Percentiles rank a stretch among this genome's conserved stretches.
These are phyloP conservation scores for Pseudorectes ferrugineus DNA, from an alignment of 2,113 vertebrate species.

Conservation along the genomic window DNA sequence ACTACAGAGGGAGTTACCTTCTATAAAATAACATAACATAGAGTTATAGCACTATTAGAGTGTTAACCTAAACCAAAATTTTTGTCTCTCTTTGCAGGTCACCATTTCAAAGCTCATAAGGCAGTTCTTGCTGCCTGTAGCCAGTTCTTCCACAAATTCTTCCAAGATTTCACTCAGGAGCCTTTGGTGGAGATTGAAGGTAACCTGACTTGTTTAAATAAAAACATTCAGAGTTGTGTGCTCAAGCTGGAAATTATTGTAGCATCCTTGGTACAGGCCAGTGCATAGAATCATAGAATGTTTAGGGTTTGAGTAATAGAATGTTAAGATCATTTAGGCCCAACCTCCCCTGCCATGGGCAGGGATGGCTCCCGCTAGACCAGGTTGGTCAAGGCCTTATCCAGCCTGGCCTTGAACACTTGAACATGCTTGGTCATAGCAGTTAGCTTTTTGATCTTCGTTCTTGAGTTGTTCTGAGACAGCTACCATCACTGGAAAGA, in stretches of 20 bases:
- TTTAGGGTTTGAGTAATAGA: background rate
- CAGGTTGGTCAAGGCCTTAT: background rate
- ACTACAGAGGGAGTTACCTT: background rate
- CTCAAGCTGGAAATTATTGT: background rate
- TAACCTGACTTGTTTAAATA: conserved; percentile 33
- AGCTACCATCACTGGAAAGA: background rate
- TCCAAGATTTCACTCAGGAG: conserved; percentile 96
- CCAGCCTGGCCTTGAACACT: background rate
- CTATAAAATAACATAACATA: background rate
- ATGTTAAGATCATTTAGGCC: background rate
- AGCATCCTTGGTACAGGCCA: background rate
- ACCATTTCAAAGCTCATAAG: conserved; percentile 98
- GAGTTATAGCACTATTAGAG: background rate
- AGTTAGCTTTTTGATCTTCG: background rate
- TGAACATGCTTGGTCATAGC: background rate
- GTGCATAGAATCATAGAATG: background rate
- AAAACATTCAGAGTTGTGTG: background rate
- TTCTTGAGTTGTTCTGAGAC: background rate
- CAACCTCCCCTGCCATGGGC: background rate
- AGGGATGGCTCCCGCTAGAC: background rate
- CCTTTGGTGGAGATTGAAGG: conserved; percentile 98
- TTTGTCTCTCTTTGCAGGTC: conserved; percentile 71
- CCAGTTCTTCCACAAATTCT: conserved; percentile 98
- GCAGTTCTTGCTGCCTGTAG: conserved; percentile 97
- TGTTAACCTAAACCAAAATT: background rate